Evolutionary conservation across 1,140 invertebrate genomes (phyloP).

Genomic region (Araneus ventricosus): DNA sequence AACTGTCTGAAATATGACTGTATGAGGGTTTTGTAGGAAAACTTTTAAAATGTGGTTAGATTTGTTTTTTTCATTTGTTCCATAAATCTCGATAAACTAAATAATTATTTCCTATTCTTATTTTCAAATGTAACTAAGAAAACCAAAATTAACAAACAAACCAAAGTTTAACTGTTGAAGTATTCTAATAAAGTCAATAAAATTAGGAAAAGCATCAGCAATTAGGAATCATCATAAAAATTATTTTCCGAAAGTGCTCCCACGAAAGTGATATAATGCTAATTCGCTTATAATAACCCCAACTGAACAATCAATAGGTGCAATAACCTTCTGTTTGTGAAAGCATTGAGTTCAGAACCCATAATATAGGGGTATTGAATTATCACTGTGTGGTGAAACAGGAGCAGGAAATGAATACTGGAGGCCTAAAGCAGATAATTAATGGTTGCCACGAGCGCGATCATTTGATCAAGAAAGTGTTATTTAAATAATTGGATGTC

Average conservation of each 20-base stretch:
- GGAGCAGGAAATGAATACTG: background rate
- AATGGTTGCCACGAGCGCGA: background rate
- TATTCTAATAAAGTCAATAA: no score
- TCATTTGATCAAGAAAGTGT: background rate
- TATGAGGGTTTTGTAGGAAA: no score
- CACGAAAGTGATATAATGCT: background rate
- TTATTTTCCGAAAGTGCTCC: background rate
- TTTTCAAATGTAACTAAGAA: no score
- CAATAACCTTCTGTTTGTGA: background rate
- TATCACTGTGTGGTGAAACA: background rate
- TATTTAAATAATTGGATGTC: background rate
- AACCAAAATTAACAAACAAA: no score
- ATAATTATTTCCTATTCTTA: no score
- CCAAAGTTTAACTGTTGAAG: no score
- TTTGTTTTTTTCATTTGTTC: no score
- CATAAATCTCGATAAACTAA: no score
- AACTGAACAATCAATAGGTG: background rate
- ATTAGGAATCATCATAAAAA: background rate
- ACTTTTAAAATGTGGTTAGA: no score
- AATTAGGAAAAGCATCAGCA: no score
- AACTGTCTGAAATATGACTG: no score
- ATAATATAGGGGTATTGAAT: conserved; percentile 11
- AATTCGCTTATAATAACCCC: background rate
- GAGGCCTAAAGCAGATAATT: background rate
- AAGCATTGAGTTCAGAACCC: background rate